A percentile compares a stretch with the other conserved stretches of the same genome.
Evolutionary conservation across 2,888 invertebrate genomes (phyloP).

Genomic region (Didymodactylos carnosus): DNA sequence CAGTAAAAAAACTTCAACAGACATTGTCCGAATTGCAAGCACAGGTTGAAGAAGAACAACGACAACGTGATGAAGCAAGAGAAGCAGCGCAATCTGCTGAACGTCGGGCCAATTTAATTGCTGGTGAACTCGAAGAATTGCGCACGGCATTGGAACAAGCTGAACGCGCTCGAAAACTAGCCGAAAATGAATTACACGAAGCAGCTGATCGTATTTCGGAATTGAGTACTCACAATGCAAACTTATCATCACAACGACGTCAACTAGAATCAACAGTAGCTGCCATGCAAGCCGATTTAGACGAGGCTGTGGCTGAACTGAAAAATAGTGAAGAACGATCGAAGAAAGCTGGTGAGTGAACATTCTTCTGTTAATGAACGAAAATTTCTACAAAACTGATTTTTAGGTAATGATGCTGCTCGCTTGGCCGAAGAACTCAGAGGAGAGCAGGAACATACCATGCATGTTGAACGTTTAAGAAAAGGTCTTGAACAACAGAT

Average conservation of each 20-base stretch:
- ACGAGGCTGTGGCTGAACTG: conserved; percentile 91
- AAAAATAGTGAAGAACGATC: conserved; percentile 75
- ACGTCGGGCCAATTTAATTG: conserved; percentile 83
- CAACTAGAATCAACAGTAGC: conserved; percentile 95
- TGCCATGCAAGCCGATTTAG: conserved; percentile 90
- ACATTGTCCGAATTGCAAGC: conserved; percentile 85
- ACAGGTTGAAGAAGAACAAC: conserved; percentile 90
- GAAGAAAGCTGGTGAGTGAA: conserved; percentile 26
- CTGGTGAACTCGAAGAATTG: conserved; percentile 93
- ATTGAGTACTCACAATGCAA: conserved; percentile 73
- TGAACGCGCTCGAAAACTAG: conserved; percentile 89
- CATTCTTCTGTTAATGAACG: no score
- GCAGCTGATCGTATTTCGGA: conserved; percentile 96
- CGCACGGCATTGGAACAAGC: conserved; percentile 57
- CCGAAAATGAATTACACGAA: conserved; percentile 88
- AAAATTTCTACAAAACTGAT: neutral
- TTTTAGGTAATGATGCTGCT: conserved; percentile 51
- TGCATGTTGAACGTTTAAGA: conserved; percentile 89
- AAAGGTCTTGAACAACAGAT: conserved; percentile 92
- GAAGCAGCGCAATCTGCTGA: conserved; percentile 93
- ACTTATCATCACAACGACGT: conserved; percentile 89
- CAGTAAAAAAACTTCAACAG: conserved; percentile 93
- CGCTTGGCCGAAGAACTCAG: conserved; percentile 93
- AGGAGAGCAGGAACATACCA: conserved; percentile 95
- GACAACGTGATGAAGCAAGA: conserved; percentile 85